Base-by-base conservation (phyloP, 1,140 invertebrate species). In the Drosophila tsacasi region DNA sequence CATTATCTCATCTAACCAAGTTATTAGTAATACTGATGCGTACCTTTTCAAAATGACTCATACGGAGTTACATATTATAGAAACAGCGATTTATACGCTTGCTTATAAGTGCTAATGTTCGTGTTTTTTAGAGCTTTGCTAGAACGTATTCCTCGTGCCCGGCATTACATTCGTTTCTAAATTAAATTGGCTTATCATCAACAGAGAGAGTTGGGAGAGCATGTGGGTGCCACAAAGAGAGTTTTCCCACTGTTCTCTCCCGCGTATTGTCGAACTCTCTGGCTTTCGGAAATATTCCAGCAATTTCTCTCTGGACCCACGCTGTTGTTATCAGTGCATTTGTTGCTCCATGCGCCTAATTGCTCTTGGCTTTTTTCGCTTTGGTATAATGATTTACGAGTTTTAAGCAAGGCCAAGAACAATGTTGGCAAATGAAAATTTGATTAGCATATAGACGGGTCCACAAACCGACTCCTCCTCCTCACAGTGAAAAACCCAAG, bases 101-200 rank as follows among this genome's bases (percentile, higher is more conserved):
- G 30, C 5, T 47, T 37, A 12, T 23, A 66, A 67, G 44, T n/a
- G 32, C 30, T 30, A 49, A 40, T 69, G 30, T 39, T 46, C 12
- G 19, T n/a, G 27, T 23, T 47, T 25, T 49, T 52, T 12, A 39
- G 30, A 52, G 30, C 46, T 76, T 46, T 19, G 15, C 17, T 25
- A 25, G 25, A 42, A 54, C 27, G 54, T 58, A 42, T 59, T 59
- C n/a, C 54, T 30, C 46, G 21, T 76, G 23, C 62, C 39, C 42
- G 59, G 42, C 42, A 52, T 52, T 66, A 59, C 42, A 67, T 32
- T 50, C 23, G 39, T 17, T 75, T n/a, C 12, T 17, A 58, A 65
- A 67, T 59, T 46, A 5, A 12, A 67, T 77, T 76, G 47, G 35
- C 74, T 76, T 76, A 76, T 76, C 74, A 76, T 76, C 74, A 66